A percentile compares a stretch with the other conserved stretches of the same genome.
Conservation (phyloP, 1,140 invertebrate species). For the Hestina assimilis region DNA sequence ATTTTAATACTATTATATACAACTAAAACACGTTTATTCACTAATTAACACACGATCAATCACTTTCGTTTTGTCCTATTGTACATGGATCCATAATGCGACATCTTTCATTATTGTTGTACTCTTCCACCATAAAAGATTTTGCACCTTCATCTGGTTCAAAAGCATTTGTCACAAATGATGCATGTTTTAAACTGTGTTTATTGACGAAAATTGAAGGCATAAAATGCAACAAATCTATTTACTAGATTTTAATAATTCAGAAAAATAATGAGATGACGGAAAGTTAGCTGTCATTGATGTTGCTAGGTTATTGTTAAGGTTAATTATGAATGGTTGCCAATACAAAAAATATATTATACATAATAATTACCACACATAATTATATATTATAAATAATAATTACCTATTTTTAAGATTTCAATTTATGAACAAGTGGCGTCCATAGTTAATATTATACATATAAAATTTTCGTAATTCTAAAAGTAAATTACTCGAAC, state of each 20-base stretch:
- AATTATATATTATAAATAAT: not conserved
- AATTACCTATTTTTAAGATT: too few relatives aligned
- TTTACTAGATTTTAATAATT: slow-evolving; percentile 1
- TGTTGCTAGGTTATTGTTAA: not conserved
- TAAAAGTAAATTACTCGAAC: too few relatives aligned
- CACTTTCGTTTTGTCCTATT: slow-evolving; percentile 76
- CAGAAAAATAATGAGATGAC: slow-evolving; percentile 12
- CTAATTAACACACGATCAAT: slow-evolving; percentile 57
- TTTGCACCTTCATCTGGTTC: not conserved
- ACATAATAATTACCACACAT: too few relatives aligned
- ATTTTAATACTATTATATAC: slow-evolving; percentile 49
- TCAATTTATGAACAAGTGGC: too few relatives aligned
- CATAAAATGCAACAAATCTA: slow-evolving; percentile 3
- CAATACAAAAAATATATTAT: not conserved
- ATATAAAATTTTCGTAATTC: too few relatives aligned
- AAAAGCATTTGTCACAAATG: not conserved
- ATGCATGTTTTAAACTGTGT: not conserved
- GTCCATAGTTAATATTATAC: too few relatives aligned
- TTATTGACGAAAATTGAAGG: not conserved
- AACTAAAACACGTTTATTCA: slow-evolving; percentile 40
- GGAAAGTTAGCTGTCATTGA: slow-evolving; percentile 3
- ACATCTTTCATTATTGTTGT: slow-evolving; percentile 65
- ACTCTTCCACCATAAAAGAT: slow-evolving; percentile 37
- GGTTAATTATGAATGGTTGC: not conserved
- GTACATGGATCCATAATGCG: slow-evolving; percentile 64